Conservation (phyloP, 2,113 vertebrate genomes). For the Cololabis saira region DNA sequence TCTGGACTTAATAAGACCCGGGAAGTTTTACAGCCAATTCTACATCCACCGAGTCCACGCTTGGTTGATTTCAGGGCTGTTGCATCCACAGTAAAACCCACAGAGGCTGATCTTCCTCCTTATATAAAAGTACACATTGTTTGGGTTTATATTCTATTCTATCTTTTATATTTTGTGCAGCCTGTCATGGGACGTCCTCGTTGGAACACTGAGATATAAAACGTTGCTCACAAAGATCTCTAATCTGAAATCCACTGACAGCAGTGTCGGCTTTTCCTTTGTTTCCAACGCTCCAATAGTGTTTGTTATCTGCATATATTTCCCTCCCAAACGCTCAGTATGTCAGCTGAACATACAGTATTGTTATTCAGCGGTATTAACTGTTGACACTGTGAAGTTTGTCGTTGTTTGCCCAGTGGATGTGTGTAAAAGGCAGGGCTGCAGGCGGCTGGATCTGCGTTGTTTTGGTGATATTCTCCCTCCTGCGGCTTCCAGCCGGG, state of each 20-base stretch:
- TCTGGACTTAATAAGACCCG: no score
- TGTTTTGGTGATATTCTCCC: background rate
- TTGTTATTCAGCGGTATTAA: slow-evolving; percentile 1
- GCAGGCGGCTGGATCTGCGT: slow-evolving; percentile 7
- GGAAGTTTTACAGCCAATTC: no score
- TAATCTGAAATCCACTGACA: background rate
- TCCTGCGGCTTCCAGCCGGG: slow-evolving; percentile 25
- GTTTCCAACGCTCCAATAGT: background rate
- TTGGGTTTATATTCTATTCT: no score
- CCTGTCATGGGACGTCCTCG: background rate
- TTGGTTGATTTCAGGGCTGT: no score
- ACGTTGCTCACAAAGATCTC: background rate
- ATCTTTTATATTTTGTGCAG: no score
- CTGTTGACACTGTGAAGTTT: slow-evolving; percentile 30
- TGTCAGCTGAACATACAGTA: background rate
- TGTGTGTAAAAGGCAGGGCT: slow-evolving; percentile 15
- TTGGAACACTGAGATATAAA: background rate
- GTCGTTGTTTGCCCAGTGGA: slow-evolving; percentile 28
- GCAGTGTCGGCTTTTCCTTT: background rate
- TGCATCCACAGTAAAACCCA: no score
- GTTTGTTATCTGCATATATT: background rate
- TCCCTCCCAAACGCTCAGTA: background rate
- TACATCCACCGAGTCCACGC: no score
- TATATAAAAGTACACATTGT: no score
- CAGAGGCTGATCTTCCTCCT: no score